Evolutionary conservation across 2,888 invertebrate genomes (phyloP), one percentile per base, ranked within the genome.

Genomic region (Antheraea yamamai): DNA sequence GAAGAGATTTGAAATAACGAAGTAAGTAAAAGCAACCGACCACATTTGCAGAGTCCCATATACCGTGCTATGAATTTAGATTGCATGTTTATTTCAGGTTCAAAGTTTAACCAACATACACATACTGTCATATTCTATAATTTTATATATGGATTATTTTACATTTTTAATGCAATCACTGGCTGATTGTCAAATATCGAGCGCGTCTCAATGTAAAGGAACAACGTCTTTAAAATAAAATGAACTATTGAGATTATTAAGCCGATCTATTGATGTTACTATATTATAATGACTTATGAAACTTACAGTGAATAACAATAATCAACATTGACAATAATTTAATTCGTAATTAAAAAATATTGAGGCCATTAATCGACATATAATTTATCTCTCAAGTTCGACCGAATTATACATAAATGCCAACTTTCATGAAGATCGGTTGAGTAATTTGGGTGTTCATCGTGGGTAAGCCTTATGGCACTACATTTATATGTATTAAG

Each of bases 41-140:
- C 82, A 83, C 80, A 84, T 86, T 84, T 80, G 81, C 79, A 77
- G 76, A 77, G 81, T 83, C 80, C 82, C 85, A 81, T 83, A 82
- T 78, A 77, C 80, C 88, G 84, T 84, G 86, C 90, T 87, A 92
- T 93, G 92, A 93, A 93, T 93, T 92, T 92, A 93, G 91, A 93
- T 93, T 92, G 89, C 91, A 89, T 89, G 91, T 91, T 93, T 91
- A 92, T 91, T 88, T 87, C 88, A 88, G 89, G 87, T 89, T 89
- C 91, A 88, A 91, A 91, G 90, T 92, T 91, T 89, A 89, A 87
- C 85, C 85, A 83, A 88, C 89, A 86, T 83, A 81, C 82, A 81
- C 82, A 80, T 66, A 30, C 26, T 82, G 78, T 80, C 74, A 81
- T 78, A 80, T 79, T 80, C 81, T 82, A 78, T 84, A 82, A 84